Evolutionary conservation across 2,888 invertebrate species (phyloP).

Genomic region (Arge pagana): DNA sequence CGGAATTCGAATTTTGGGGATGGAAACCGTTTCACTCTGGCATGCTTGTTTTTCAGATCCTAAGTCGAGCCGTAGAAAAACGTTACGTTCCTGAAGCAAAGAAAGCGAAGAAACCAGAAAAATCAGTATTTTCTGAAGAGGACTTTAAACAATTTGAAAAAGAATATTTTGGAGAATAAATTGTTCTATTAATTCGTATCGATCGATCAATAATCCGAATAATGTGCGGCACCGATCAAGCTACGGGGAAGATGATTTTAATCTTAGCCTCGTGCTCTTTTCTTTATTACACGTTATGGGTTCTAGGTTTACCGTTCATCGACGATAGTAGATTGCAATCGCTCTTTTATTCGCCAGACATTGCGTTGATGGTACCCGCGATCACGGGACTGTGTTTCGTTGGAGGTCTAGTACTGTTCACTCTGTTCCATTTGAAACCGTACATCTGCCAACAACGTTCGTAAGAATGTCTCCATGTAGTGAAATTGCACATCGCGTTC

Average conservation of each 20-base stretch:
- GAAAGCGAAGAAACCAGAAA: conserved; percentile 59
- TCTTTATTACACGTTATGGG: conserved; percentile 67
- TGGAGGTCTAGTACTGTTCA: conserved; percentile 69
- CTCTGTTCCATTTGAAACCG: conserved; percentile 62
- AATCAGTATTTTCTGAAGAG: conserved; percentile 72
- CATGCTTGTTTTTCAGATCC: conserved; percentile 57
- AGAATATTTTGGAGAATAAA: conserved; percentile 65
- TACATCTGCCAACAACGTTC: conserved; percentile 23
- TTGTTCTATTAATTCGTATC: conserved; percentile 18
- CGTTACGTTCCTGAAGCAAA: conserved; percentile 59
- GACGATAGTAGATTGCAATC: conserved; percentile 64
- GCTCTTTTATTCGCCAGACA: conserved; percentile 41
- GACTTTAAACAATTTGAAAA: conserved; percentile 70
- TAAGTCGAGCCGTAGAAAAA: conserved; percentile 62
- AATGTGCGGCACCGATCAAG: conserved; percentile 59
- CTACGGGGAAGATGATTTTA: conserved; percentile 65
- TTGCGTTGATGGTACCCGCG: conserved; percentile 66
- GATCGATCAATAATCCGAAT: neutral
- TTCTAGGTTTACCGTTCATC: conserved; percentile 71
- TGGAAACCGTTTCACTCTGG: neutral
- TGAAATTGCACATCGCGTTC: too few species aligned
- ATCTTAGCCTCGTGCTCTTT: conserved; percentile 62
- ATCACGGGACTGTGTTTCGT: conserved; percentile 67
- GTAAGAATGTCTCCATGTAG: too few species aligned
- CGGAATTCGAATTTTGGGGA: neutral